Evolutionary conservation across 2,113 vertebrate species (phyloP).

Genomic region (Symphodus melops): DNA sequence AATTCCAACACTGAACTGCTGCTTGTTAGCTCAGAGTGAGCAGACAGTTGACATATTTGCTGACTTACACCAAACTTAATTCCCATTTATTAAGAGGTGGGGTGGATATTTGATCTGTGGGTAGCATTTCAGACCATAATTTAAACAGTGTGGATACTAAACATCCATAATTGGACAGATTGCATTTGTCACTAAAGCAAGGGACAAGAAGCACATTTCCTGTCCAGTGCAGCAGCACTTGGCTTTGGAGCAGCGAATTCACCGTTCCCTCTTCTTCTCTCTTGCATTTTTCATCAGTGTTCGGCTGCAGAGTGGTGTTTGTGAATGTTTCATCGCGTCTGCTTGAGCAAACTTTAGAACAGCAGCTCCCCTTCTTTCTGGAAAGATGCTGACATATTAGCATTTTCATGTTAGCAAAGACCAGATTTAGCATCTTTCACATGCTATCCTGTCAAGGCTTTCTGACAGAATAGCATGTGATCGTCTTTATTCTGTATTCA

Average conservation of each 20-base stretch:
- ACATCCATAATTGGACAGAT: neutral
- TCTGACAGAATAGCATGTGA: neutral
- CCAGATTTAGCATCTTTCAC: neutral
- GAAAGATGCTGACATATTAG: slow-evolving; percentile 6
- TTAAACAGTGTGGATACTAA: neutral
- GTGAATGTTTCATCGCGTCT: slow-evolving; percentile 17
- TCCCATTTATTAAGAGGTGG: slow-evolving; percentile 5
- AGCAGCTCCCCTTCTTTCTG: neutral
- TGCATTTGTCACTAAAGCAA: slow-evolving; percentile 1
- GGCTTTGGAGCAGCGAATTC: slow-evolving; percentile 23
- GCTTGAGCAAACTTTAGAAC: slow-evolving; percentile 18
- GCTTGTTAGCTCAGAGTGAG: neutral
- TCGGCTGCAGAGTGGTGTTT: slow-evolving; percentile 19
- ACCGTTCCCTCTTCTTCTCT: slow-evolving; percentile 14
- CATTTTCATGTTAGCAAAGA: neutral
- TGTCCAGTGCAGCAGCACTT: slow-evolving; percentile 18
- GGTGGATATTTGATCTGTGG: neutral
- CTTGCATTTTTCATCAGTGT: slow-evolving; percentile 48
- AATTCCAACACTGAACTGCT: neutral
- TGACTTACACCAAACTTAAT: neutral
- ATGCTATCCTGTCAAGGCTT: no score
- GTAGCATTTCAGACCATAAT: neutral
- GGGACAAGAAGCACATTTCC: slow-evolving; percentile 7
- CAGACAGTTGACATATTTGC: neutral
- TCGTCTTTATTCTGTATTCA: neutral